Percentiles rank a stretch among this genome's conserved stretches.
Evolutionary conservation across 2,888 invertebrate genomes (phyloP).

Genomic region (Zeuzera pyrina): DNA sequence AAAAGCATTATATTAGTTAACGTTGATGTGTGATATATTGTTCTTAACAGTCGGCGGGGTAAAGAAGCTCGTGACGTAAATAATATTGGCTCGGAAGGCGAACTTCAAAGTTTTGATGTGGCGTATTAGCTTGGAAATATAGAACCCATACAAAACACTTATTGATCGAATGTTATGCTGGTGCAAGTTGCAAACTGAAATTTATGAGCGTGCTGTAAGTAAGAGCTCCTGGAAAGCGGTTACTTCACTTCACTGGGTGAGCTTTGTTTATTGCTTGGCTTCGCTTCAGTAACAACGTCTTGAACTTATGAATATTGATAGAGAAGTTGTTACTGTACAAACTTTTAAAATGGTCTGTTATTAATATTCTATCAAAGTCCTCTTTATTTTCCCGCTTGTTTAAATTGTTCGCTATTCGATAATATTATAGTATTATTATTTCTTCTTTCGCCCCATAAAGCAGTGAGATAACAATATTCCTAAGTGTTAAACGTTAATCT

Average conservation of each 20-base stretch:
- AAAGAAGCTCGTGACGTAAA: conserved; percentile 34
- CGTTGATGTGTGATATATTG: too few species aligned
- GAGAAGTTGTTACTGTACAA: conserved; percentile 44
- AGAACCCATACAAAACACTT: conserved; percentile 68
- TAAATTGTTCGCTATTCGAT: background rate
- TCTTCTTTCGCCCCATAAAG: too few species aligned
- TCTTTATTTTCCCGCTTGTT: background rate
- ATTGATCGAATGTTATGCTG: conserved; percentile 69
- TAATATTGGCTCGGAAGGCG: conserved; percentile 49
- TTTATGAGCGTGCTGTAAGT: conserved; percentile 59
- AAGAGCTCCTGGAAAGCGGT: conserved; percentile 52
- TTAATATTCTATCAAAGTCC: conserved; percentile 25
- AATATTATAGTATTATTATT: too few species aligned
- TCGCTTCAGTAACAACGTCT: conserved; percentile 47
- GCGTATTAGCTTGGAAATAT: conserved; percentile 69
- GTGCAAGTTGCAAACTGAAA: conserved; percentile 68
- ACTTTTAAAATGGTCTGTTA: conserved; percentile 50
- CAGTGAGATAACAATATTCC: too few species aligned
- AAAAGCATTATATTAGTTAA: too few species aligned
- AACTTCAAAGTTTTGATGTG: conserved; percentile 57
- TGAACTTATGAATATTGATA: conserved; percentile 68
- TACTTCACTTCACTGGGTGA: conserved; percentile 41
- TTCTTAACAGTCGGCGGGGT: too few species aligned
- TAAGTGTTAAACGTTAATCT: too few species aligned
- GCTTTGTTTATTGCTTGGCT: conserved; percentile 65